Evolutionary conservation across 2,888 invertebrate species (phyloP), one percentile per base, ranked within the genome.

Genomic region (Cistogaster globosa): DNA sequence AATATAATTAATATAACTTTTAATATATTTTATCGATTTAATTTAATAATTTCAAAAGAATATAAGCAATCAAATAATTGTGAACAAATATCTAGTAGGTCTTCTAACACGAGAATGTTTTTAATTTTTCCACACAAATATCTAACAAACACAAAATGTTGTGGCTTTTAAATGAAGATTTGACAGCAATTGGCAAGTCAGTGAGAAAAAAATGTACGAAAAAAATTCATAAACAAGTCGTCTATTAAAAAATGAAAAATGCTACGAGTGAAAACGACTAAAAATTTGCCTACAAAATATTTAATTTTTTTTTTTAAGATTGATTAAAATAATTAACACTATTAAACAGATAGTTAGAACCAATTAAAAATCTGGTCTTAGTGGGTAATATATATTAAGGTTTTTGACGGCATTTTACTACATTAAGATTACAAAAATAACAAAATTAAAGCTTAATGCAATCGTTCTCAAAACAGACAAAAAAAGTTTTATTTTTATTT

Each of bases 141-240:
- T n/a, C 5, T 48, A 32, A 18, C n/a, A 71, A 72, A 58, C 26
- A 71, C 26, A 48, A 57, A 55, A 63, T 53, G 32, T 42, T 36
- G n/a, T 53, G 18, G 20, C 22, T 62, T 45, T 69, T 45, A 32
- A 12, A 55, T 58, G n/a, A 20, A 20, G 36, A 57, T 71, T 58
- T 42, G 60, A 76, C 79, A 69, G 72, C 18, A 84, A 84, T 84
- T 84, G 57, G 42, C 84, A 76, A 71, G 51, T 62, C 36, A 76
- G 77, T 71, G 72, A 51, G 72, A 77, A 77, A 80, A 80, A 72
- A 6, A 12, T 12, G 7, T 42, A 11, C 42, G 12, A 42, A 1
- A 42, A 42, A 42, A 42, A 42, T 32, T 42, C 42, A 42, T 12
- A 42, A 42, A 42, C 42, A 42, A 42, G 12, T 42, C 38, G 6